Base-by-base conservation (phyloP, 2,797 vertebrate genomes). In the Chelon labrosus region DNA sequence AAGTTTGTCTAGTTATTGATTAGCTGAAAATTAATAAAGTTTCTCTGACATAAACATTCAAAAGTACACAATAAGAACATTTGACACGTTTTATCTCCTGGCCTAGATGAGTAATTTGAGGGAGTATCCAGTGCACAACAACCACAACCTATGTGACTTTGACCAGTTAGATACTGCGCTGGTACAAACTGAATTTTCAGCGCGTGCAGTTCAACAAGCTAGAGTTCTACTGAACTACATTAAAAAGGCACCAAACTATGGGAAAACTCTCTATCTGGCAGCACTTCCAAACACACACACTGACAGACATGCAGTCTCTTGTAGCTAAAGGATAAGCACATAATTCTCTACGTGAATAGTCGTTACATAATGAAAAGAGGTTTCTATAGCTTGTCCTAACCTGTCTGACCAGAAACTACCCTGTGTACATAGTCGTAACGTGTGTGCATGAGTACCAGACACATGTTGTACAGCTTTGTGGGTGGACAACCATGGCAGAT, bases 401-500 rank as follows among this genome's bases (percentile, higher is more conserved):
- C 80, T 83, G 89, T 86, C 76, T 57, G 84, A 84, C 84, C 79
- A 86, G 79, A 78, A 78, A 70, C 46, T 85, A 73, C 35, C 62
- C 65, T 47, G 61, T 82, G 61, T 70, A 71, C 37, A 79, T 55
- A 75, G 47, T 27, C 70, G 58, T 55, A 54, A 67, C 35, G 44
- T 63, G 51, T 65, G 38, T 53, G 49, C 63, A 19, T 66, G 61
- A 39, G 49, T 49, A 31, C 70, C 20, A 25, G 4, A 22, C 22
- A 52, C 11, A 74, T 65, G 66, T 69, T 80, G 64, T 74, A 51
- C 49, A 70, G 58, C 52, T 77, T 73, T 56, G 89, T 77, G 83
- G 90, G 89, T 74, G 90, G 89, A 92, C 79, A 91, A 70, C 72
- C 70, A 47, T 83, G 83, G 71, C 77, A 82, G 67, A 90, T 88